phyloP scores from a whole-genome alignment of 2,797 vertebrate species.

The Neopelma chrysocephalum region DNA sequence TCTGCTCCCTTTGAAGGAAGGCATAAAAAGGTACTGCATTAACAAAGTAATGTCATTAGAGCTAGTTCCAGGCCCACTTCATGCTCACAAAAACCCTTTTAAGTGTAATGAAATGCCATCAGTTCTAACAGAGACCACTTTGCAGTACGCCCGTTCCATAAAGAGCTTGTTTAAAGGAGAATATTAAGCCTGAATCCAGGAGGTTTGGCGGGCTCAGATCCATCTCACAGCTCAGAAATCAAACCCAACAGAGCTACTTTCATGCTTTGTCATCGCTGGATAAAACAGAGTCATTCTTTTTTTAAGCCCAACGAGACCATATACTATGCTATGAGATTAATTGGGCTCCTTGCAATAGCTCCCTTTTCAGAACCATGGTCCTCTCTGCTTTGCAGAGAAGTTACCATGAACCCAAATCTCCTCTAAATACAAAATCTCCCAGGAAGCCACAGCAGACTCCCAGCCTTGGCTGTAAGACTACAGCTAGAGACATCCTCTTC shows the following conservation, averaged over 20 bases:
- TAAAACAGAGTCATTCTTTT: background rate
- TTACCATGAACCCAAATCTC: background rate
- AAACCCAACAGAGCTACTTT: background rate
- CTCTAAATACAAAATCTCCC: background rate
- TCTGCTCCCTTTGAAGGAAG: background rate
- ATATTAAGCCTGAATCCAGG: background rate
- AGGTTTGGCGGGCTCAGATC: background rate
- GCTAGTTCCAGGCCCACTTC: background rate
- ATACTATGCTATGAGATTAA: background rate
- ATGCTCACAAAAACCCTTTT: constrained; percentile 34
- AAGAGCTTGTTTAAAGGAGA: constrained; percentile 1
- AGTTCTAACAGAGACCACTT: constrained; percentile 19
- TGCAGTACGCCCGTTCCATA: background rate
- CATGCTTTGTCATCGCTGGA: background rate
- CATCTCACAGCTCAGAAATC: background rate
- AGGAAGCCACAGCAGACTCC: background rate
- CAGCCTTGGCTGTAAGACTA: background rate
- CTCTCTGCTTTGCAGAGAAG: background rate
- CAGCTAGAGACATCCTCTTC: background rate
- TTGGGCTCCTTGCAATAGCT: background rate
- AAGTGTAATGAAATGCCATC: constrained; percentile 15
- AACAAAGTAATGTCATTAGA: constrained; percentile 22
- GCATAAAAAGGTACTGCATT: background rate
- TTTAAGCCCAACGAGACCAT: background rate
- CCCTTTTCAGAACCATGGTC: background rate